These are phyloP conservation scores for Pedionomus torquatus DNA, from an alignment of 2,113 vertebrate species.

Conservation along the genomic window DNA sequence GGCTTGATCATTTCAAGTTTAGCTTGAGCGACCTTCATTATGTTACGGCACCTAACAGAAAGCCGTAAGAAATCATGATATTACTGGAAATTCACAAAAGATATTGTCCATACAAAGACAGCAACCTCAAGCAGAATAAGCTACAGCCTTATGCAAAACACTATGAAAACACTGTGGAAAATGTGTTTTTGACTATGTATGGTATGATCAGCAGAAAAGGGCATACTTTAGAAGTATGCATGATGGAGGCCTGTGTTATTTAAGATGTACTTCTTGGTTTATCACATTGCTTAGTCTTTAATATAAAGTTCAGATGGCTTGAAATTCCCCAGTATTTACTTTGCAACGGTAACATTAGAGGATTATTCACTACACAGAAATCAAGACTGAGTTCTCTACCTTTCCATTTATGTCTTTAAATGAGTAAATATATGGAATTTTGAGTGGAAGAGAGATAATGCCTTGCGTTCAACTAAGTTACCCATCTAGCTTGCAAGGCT, in stretches of 20 bases:
- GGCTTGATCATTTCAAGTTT: constrained; percentile 97
- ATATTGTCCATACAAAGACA: neutral
- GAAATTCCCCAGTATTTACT: neutral
- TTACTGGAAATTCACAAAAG: neutral
- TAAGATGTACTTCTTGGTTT: neutral
- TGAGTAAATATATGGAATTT: neutral
- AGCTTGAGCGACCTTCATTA: constrained; percentile 95
- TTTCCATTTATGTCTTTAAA: neutral
- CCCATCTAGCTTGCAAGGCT: neutral
- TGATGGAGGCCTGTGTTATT: neutral
- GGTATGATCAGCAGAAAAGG: neutral
- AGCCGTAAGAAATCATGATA: neutral
- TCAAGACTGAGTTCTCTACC: neutral
- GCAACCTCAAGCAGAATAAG: neutral
- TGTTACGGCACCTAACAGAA: constrained; percentile 88
- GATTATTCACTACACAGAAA: neutral
- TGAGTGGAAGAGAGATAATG: neutral
- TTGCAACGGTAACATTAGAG: neutral
- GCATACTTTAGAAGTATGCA: neutral
- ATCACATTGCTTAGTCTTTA: neutral
- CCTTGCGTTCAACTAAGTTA: neutral
- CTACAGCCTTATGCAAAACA: neutral
- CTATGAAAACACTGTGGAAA: neutral
- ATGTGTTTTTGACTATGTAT: neutral
- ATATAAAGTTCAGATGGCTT: neutral